These are phyloP conservation scores for Episyrphus balteatus DNA, from an alignment of 1,140 invertebrate species.

Conservation along the genomic window DNA sequence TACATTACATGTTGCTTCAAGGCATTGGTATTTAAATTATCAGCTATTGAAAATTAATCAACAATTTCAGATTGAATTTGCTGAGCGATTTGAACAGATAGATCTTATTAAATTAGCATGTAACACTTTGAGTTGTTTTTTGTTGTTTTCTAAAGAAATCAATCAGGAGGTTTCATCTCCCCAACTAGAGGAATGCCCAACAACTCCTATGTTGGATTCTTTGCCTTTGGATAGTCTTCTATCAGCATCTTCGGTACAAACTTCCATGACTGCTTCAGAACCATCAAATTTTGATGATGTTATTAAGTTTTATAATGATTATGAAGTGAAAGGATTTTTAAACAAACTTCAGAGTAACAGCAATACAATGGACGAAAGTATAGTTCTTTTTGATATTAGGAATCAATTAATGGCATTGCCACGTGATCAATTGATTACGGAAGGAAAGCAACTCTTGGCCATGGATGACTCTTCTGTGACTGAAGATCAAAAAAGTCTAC, in stretches of 20 bases:
- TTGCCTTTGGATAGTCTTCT: no score
- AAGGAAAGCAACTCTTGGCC: no score
- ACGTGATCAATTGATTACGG: no score
- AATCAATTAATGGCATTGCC: slow-evolving; percentile 3
- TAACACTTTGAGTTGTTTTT: slow-evolving; percentile 28
- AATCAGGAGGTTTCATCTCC: neutral
- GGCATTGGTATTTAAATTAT: slow-evolving; percentile 32
- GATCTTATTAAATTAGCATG: slow-evolving; percentile 31
- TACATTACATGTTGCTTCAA: slow-evolving; percentile 24
- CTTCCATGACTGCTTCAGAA: no score
- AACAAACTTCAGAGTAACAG: no score
- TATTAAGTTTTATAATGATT: no score
- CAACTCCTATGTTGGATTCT: no score
- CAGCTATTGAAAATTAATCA: slow-evolving; percentile 30
- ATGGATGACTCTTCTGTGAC: no score
- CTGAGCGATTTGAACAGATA: slow-evolving; percentile 29
- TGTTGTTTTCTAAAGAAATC: slow-evolving; percentile 11
- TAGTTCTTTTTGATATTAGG: slow-evolving; percentile 28
- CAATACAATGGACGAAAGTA: slow-evolving; percentile 17
- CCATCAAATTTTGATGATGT: no score
- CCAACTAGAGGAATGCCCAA: neutral
- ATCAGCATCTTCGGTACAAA: no score
- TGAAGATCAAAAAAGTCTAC: no score
- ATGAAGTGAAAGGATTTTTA: no score
- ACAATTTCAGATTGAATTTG: slow-evolving; percentile 30